A percentile compares a stretch with the other conserved stretches of the same genome.
Conservation (phyloP, 1,140 invertebrate species). For the Brachionus sp. region DNA sequence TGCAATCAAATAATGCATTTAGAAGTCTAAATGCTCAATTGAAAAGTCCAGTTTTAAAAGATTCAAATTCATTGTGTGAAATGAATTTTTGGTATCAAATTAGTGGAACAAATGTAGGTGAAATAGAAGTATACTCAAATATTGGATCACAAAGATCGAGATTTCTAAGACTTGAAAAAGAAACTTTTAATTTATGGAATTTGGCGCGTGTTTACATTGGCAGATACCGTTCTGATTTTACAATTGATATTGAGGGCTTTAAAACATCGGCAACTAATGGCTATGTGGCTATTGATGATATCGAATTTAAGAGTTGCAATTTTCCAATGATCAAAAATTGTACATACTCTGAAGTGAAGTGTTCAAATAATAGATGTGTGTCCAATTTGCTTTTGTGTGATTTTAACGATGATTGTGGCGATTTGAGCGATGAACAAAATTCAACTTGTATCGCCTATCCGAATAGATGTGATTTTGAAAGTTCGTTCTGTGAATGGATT, state of each 20-base stretch:
- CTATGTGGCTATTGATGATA: slow-evolving; percentile 58
- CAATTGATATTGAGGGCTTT: slow-evolving; percentile 11
- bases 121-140: slow-evolving; percentile 49
- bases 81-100: slow-evolving; percentile 49
- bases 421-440: slow-evolving; percentile 55
- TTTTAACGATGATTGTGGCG: slow-evolving; percentile 55
- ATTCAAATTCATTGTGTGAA: slow-evolving; percentile 44
- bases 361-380: slow-evolving; percentile 46
- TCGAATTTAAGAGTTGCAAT: slow-evolving; percentile 49
- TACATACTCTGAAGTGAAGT: slow-evolving; percentile 51
- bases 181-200: slow-evolving; percentile 52
- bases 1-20: slow-evolving; percentile 33
- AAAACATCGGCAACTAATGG: slow-evolving; percentile 42
- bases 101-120: slow-evolving; percentile 48
- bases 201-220: slow-evolving; percentile 50
- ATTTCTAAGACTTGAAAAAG: neutral
- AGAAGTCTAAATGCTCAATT: slow-evolving; percentile 29
- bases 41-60: slow-evolving; percentile 40
- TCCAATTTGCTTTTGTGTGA: slow-evolving; percentile 16
- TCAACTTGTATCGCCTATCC: slow-evolving; percentile 18
- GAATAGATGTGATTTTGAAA: slow-evolving; percentile 52
- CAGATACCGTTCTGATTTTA: slow-evolving; percentile 9
- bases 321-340: slow-evolving; percentile 44
- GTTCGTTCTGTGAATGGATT: slow-evolving; percentile 53
- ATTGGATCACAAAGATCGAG: slow-evolving; percentile 37